A percentile compares a stretch with the other conserved stretches of the same genome.
Evolutionary conservation across 2,797 vertebrate species (phyloP).

Genomic region (Poecilia wingei): DNA sequence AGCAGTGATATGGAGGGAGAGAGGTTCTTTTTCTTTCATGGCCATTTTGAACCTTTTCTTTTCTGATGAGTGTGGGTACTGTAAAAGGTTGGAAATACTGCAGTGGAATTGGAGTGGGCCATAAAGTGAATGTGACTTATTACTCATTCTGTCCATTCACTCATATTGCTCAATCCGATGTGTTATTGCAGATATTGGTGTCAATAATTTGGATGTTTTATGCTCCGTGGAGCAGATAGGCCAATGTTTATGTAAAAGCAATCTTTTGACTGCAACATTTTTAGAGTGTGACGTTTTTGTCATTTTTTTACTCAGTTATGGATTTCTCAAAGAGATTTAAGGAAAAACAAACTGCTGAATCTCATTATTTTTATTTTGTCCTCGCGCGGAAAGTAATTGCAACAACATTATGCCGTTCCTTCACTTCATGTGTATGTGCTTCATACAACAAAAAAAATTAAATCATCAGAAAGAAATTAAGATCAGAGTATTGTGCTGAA

Average conservation of each 20-base stretch:
- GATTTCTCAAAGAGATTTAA: background rate
- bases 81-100: background rate
- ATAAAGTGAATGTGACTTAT: background rate
- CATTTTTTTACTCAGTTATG: background rate
- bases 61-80: background rate
- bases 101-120: background rate
- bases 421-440: background rate
- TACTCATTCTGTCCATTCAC: constrained; percentile 5
- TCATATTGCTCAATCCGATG: background rate
- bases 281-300: background rate
- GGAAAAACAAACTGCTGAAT: constrained; percentile 4
- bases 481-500: background rate
- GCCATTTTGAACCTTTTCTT: background rate
- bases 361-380: background rate
- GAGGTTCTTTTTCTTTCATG: background rate
- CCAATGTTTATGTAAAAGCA: background rate
- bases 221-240: background rate
- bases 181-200: background rate
- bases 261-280: constrained; percentile 3
- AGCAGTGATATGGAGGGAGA: background rate
- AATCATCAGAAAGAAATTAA: background rate
- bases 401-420: too few relatives aligned
- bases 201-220: background rate
- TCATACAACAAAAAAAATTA: background rate
- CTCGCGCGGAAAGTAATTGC: background rate